Percentiles rank a stretch among this genome's conserved stretches.
phyloP scores from a whole-genome alignment of 1,140 invertebrate genomes.

The Drosophila nannoptera region DNA sequence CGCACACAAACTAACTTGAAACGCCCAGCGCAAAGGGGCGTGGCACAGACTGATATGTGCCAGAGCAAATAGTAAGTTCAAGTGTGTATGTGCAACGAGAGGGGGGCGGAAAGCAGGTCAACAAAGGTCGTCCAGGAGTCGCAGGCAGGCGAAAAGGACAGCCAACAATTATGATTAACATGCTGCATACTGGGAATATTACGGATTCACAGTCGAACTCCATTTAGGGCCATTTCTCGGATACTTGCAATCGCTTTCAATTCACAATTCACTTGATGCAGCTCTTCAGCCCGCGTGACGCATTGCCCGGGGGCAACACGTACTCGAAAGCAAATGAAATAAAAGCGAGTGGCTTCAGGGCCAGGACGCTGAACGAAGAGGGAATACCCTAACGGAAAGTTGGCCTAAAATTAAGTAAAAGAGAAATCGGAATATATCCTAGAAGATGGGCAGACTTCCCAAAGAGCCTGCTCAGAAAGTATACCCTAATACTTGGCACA shows the following conservation, averaged over 20 bases:
- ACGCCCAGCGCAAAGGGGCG: constrained; percentile 42
- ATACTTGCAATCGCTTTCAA: background rate
- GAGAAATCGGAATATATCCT: no score
- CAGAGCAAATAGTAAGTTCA: constrained; percentile 24
- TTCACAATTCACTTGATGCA: constrained; percentile 8
- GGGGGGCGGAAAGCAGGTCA: constrained; percentile 23
- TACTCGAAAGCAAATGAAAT: constrained; percentile 31
- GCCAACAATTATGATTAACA: constrained; percentile 1
- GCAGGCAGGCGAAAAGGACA: background rate
- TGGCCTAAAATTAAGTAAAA: no score
- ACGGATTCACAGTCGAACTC: background rate
- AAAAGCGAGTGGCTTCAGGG: constrained; percentile 27
- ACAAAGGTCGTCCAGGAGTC: constrained; percentile 10
- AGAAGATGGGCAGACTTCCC: no score
- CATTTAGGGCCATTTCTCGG: background rate
- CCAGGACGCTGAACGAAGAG: background rate
- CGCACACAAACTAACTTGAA: constrained; percentile 56
- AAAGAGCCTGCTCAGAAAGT: background rate
- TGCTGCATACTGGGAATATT: background rate
- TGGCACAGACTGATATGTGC: constrained; percentile 26
- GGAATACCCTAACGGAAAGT: background rate
- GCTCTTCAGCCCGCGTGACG: constrained; percentile 29
- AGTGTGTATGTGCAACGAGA: constrained; percentile 54
- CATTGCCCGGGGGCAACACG: constrained; percentile 30
- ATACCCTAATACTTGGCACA: constrained; percentile 8